These are phyloP conservation scores for Archaeoteleia sp. DNA, from an alignment of 2,888 invertebrate genomes.

Conservation along the genomic window DNA sequence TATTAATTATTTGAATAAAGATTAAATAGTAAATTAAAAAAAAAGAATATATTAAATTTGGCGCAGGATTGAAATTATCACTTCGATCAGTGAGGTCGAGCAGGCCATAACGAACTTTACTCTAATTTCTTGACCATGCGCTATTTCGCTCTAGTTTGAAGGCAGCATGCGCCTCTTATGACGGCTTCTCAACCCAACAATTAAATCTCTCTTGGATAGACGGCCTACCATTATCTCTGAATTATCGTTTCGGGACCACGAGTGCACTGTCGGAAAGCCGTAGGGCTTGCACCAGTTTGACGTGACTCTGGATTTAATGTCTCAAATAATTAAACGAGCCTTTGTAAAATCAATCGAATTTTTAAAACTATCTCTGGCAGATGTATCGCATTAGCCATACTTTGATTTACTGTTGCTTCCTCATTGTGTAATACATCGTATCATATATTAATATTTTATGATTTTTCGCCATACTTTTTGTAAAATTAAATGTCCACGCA, in stretches of 20 bases:
- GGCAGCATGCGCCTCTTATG: constrained; percentile 59
- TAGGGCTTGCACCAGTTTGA: constrained; percentile 53
- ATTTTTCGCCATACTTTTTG: no score
- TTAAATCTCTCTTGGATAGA: constrained; percentile 68
- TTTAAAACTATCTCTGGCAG: not conserved
- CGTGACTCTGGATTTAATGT: constrained; percentile 61
- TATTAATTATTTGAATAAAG: no score
- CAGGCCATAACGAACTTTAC: constrained; percentile 44
- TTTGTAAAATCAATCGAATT: constrained; percentile 16
- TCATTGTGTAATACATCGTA: no score
- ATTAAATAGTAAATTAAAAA: no score
- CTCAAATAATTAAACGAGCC: constrained; percentile 60
- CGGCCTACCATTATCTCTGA: constrained; percentile 70
- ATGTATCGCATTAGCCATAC: no score
- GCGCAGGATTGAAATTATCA: no score
- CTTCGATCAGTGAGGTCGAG: constrained; percentile 33
- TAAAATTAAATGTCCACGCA: no score
- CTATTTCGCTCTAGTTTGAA: constrained; percentile 58
- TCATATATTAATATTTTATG: no score
- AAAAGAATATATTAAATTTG: no score
- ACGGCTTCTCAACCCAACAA: constrained; percentile 69
- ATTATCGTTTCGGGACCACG: constrained; percentile 65
- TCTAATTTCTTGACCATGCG: constrained; percentile 50
- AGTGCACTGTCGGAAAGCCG: constrained; percentile 52
- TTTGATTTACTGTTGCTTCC: no score